Percentiles rank a stretch among this genome's conserved stretches.
Conservation (phyloP, 1,140 invertebrate species). For the Triops longicaudatus region DNA sequence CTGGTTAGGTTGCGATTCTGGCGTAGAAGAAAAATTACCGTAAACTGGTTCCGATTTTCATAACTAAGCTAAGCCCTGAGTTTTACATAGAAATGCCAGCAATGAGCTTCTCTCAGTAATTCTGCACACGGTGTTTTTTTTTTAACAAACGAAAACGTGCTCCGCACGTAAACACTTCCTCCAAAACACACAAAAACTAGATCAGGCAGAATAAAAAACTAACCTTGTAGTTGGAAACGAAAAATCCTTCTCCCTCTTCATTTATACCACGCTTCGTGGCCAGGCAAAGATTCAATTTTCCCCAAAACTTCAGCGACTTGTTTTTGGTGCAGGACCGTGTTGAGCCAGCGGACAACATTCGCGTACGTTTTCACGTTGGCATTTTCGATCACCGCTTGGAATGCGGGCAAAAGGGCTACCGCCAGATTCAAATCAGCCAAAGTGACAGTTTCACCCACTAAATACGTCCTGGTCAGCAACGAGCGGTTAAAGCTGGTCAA, state of each 20-base stretch:
- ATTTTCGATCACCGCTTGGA: slow-evolving; percentile 37
- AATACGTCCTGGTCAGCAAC: slow-evolving; percentile 45
- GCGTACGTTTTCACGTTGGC: slow-evolving; percentile 24
- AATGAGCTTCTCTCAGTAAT: too few species aligned
- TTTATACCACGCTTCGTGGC: neutral
- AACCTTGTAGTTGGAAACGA: neutral
- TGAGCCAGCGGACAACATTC: slow-evolving; percentile 44
- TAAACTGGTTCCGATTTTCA: too few species aligned
- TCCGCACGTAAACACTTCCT: neutral
- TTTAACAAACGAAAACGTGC: too few species aligned
- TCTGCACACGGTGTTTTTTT: too few species aligned
- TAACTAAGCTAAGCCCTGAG: too few species aligned
- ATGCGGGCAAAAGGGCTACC: slow-evolving; percentile 43
- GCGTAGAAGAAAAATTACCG: too few species aligned
- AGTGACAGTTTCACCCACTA: slow-evolving; percentile 48
- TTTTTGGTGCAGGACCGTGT: slow-evolving; percentile 48
- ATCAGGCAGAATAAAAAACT: neutral
- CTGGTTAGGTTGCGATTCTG: too few species aligned
- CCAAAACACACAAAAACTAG: neutral
- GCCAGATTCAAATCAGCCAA: slow-evolving; percentile 47
- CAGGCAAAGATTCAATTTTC: slow-evolving; percentile 15
- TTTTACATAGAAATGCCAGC: too few species aligned
- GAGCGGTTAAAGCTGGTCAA: slow-evolving; percentile 42
- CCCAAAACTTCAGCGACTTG: slow-evolving; percentile 45
- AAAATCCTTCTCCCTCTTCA: neutral